phyloP scores from a whole-genome alignment of 2,888 invertebrate species.

The Dryobotodes eremita region DNA sequence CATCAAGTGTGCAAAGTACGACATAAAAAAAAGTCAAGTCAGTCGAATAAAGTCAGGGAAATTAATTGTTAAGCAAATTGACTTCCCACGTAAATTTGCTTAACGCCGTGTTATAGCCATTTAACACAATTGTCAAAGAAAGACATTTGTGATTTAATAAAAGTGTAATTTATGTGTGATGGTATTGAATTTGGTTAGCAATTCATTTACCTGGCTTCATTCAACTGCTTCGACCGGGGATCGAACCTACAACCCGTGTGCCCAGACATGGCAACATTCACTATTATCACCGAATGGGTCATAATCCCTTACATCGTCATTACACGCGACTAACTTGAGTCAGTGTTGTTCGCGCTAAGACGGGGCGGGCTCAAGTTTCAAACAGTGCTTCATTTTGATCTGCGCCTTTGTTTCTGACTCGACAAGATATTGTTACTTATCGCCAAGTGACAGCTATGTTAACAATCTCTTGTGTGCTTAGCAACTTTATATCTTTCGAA shows the following conservation, averaged over 20 bases:
- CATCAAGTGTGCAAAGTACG: not conserved
- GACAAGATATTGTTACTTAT: constrained; percentile 37
- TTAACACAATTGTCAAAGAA: not conserved
- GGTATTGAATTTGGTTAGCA: not conserved
- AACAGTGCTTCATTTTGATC: constrained; percentile 44
- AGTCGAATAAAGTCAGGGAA: not conserved
- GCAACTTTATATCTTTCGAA: constrained; percentile 22
- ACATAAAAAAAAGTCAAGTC: no score
- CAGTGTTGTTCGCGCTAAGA: constrained; percentile 11
- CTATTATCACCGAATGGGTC: not conserved
- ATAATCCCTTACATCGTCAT: constrained; percentile 24
- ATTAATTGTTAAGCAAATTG: not conserved
- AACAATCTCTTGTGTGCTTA: constrained; percentile 8
- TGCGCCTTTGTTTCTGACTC: constrained; percentile 33
- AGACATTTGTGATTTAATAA: not conserved
- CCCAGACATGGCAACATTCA: not conserved
- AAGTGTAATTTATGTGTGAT: not conserved
- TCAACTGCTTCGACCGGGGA: not conserved
- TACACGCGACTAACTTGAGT: not conserved
- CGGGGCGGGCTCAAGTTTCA: not conserved
- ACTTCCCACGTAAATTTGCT: not conserved
- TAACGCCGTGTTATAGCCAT: no score
- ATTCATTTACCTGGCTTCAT: not conserved
- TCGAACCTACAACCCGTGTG: not conserved
- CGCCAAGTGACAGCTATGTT: constrained; percentile 19